Base-by-base conservation (phyloP, 2,888 invertebrate species). In the Epiblema foenella region DNA sequence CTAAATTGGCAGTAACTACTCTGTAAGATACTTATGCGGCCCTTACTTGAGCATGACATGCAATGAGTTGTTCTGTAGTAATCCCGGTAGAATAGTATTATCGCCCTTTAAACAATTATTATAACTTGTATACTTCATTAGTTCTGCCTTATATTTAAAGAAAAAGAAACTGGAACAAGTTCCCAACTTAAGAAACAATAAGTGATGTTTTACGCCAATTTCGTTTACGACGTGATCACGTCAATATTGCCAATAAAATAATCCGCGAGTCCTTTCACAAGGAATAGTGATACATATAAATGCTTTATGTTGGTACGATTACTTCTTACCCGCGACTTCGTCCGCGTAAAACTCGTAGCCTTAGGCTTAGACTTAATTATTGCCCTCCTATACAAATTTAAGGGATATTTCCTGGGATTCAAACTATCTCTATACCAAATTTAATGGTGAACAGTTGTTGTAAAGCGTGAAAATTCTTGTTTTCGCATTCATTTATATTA, bases 221-320 rank as follows among this genome's bases (percentile, higher is more conserved):
- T 65, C 3, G 5, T 46, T 46, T 1, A 51, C 49, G 46, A 37
- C 37, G 42, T 39, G 17, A 51, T n/a, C 37, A 67, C 59, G n/a
- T n/a, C 58, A 59, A 8, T 29, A 49, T 17, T 24, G 42, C 15
- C 15, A 11, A 58, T 24, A 20, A 51, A 29, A 52, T 9, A 29
- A 60, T 15, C 2, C 39, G 18, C 17, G 29, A 68, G 59, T 59
- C 68, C 59, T 60, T 68, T 24, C 68, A 68, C 52, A 60, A 60
- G 52, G 52, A 60, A 60, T 18, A 4, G n/a, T 15, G 15, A n/a
- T 7, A 42, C 5, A 29, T 5, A 29, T 29, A 29, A 2, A 4
- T 29, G 2, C 2, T n/a, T n/a, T n/a, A n/a, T n/a, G n/a, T n/a
- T n/a, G n/a, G n/a, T n/a, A n/a, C n/a, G n/a, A n/a, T 8, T 33